These are phyloP conservation scores for Antitype chi DNA, from an alignment of 2,888 invertebrate species.

Conservation along the genomic window DNA sequence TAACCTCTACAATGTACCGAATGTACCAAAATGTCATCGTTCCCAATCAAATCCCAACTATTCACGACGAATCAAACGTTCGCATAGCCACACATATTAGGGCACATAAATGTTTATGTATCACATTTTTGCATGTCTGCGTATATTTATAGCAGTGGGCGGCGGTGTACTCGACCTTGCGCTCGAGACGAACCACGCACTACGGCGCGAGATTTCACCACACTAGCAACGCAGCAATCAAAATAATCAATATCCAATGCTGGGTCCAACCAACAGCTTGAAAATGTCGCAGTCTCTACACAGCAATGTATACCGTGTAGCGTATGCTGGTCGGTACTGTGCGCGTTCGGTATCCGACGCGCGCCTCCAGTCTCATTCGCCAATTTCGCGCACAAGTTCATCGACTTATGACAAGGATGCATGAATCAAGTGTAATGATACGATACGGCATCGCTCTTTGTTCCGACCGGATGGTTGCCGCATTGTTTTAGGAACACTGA, in stretches of 20 bases:
- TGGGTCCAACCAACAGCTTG: constrained; percentile 33
- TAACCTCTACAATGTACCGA: constrained; percentile 32
- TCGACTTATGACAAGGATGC: constrained; percentile 83
- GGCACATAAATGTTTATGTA: constrained; percentile 83
- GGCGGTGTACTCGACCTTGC: constrained; percentile 87
- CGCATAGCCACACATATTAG: constrained; percentile 75
- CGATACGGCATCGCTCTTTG: constrained; percentile 78
- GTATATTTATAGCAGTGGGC: constrained; percentile 88
- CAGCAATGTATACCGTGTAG: constrained; percentile 31
- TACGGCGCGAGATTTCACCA: constrained; percentile 66
- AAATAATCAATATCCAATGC: constrained; percentile 63
- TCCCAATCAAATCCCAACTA: constrained; percentile 63
- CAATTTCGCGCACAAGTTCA: constrained; percentile 90
- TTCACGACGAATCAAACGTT: constrained; percentile 68
- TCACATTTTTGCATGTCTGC: constrained; percentile 88
- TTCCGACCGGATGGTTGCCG: constrained; percentile 67
- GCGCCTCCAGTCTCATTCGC: constrained; percentile 83
- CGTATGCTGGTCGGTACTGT: constrained; percentile 25
- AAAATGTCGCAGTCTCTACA: constrained; percentile 2
- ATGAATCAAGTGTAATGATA: constrained; percentile 76
- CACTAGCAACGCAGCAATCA: constrained; percentile 37
- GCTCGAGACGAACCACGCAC: constrained; percentile 81
- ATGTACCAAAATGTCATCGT: constrained; percentile 54
- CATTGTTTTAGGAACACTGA: constrained; percentile 66
- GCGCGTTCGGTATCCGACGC: constrained; percentile 75